These are phyloP conservation scores for Pimpla rufipes DNA, from an alignment of 2,888 invertebrate species.

Conservation along the genomic window DNA sequence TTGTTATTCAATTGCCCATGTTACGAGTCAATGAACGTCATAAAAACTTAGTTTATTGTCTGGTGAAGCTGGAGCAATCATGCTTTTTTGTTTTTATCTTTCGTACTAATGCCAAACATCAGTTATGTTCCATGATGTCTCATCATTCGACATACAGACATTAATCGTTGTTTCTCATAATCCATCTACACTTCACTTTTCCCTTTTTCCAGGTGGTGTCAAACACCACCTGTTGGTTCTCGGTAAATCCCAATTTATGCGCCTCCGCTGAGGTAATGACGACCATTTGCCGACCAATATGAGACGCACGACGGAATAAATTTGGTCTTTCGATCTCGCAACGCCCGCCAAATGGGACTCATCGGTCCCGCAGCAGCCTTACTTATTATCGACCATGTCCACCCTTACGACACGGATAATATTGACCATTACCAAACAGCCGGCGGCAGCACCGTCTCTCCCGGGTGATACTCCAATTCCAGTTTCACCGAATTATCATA, in stretches of 20 bases:
- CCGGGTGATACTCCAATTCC: constrained; percentile 76
- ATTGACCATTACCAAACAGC: not conserved
- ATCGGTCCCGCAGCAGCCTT: too few relatives aligned
- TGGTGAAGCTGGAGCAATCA: constrained; percentile 3
- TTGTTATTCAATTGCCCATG: constrained; percentile 20
- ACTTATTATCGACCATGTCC: not conserved
- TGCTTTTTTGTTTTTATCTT: not conserved
- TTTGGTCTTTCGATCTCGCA: not conserved
- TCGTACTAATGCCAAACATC: too few relatives aligned
- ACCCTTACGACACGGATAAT: not conserved
- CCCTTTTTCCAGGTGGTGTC: too few relatives aligned
- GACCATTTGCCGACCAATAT: too few relatives aligned
- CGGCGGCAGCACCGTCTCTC: not conserved
- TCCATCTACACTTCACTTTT: too few relatives aligned
- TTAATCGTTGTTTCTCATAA: too few relatives aligned
- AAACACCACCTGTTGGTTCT: too few relatives aligned
- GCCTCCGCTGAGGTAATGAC: too few relatives aligned
- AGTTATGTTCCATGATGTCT: too few relatives aligned
- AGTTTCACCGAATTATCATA: constrained; percentile 79
- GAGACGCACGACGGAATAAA: not conserved
- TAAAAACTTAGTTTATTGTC: constrained; percentile 11
- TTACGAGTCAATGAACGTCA: not conserved
- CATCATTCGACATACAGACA: too few relatives aligned
- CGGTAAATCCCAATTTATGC: too few relatives aligned
- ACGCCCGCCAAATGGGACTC: not conserved